Conservation (phyloP, 2,797 vertebrate genomes). For the Pangasius djambal region DNA sequence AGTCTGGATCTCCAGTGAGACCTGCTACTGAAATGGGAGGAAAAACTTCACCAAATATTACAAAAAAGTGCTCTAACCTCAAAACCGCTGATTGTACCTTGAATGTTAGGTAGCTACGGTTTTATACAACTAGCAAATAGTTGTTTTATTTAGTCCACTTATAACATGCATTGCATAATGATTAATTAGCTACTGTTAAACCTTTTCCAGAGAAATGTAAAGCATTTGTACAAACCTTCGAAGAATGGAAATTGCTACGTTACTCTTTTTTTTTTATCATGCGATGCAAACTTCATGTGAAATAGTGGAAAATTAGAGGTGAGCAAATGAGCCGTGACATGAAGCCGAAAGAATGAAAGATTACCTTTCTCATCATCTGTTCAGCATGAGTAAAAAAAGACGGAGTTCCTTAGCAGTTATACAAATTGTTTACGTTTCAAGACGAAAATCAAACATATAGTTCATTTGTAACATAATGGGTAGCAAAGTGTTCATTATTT, state of each 20-base stretch:
- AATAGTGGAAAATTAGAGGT: neutral
- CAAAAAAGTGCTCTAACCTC: neutral
- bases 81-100: neutral
- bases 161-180: neutral
- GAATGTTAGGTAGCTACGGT: neutral
- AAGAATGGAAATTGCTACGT: neutral
- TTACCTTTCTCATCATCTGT: constrained; percentile 48
- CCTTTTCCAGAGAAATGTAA: neutral
- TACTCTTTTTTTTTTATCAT: neutral
- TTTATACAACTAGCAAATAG: neutral
- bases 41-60: neutral
- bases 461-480: neutral
- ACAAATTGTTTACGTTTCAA: neutral
- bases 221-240: neutral
- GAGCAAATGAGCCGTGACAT: neutral
- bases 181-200: neutral
- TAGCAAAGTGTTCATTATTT: too few relatives aligned
- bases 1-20: neutral
- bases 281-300: neutral
- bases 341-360: constrained; percentile 30
- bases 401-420: neutral
- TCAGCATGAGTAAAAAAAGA: constrained; percentile 10
- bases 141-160: neutral
- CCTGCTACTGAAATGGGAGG: neutral
- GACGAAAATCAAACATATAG: neutral